phyloP scores from a whole-genome alignment of 2,888 invertebrate genomes.

The Gymnosoma rotundatum region DNA sequence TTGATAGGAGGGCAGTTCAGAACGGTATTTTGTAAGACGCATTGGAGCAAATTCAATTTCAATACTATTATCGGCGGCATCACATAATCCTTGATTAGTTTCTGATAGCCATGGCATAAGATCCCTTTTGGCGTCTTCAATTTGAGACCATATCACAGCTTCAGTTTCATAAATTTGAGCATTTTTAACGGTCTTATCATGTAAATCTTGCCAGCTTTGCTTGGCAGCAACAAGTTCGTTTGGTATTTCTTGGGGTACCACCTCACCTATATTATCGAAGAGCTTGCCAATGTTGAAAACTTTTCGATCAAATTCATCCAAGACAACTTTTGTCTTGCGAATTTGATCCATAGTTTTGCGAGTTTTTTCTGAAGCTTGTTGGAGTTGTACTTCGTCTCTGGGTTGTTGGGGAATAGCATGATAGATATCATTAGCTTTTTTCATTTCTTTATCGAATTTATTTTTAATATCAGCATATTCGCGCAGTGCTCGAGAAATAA shows the following conservation, averaged over 20 bases:
- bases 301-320: slow-evolving; percentile 91
- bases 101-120: slow-evolving; percentile 92
- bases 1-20: slow-evolving; percentile 90
- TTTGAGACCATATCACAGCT: slow-evolving; percentile 95
- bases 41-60: slow-evolving; percentile 92
- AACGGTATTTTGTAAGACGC: slow-evolving; percentile 91
- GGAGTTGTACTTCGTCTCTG: slow-evolving; percentile 88
- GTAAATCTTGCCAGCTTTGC: slow-evolving; percentile 87
- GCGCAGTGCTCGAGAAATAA: slow-evolving; percentile 88
- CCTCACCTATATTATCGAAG: slow-evolving; percentile 83
- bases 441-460: slow-evolving; percentile 87
- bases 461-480: slow-evolving; percentile 89
- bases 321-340: slow-evolving; percentile 88
- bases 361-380: slow-evolving; percentile 87
- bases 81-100: slow-evolving; percentile 89
- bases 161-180: slow-evolving; percentile 93
- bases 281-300: slow-evolving; percentile 83
- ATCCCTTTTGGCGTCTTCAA: slow-evolving; percentile 92
- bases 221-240: slow-evolving; percentile 84
- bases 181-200: slow-evolving; percentile 88
- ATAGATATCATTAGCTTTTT: slow-evolving; percentile 86
- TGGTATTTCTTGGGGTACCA: slow-evolving; percentile 83
- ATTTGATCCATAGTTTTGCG: slow-evolving; percentile 89
- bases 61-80: slow-evolving; percentile 89
- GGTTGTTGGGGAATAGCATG: slow-evolving; percentile 86